Evolutionary conservation across 1,140 invertebrate species (phyloP).

Genomic region (Psilanteris sp.): DNA sequence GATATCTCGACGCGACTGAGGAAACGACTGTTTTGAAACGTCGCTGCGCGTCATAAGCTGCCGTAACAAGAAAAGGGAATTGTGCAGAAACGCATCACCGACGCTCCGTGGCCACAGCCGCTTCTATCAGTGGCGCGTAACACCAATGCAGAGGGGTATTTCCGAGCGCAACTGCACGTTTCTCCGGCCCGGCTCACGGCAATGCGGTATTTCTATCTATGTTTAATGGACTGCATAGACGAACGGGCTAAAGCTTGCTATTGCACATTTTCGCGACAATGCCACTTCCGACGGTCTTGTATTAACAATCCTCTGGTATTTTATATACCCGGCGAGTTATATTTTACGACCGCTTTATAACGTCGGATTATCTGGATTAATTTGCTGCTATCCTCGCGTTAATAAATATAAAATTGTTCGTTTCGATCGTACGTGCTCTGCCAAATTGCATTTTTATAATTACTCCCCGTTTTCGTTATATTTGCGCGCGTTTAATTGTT

Average conservation of each 20-base stretch:
- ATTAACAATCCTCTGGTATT: constrained; percentile 4
- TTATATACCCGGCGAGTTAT: constrained; percentile 16
- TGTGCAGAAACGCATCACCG: constrained; percentile 35
- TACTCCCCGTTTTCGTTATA: no score
- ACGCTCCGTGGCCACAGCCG: constrained; percentile 26
- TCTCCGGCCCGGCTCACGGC: constrained; percentile 70
- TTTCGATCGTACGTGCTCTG: no score
- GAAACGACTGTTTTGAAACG: constrained; percentile 23
- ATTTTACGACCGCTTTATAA: constrained; percentile 4
- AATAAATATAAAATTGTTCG: no score
- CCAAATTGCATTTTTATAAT: no score
- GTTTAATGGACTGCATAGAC: constrained; percentile 76
- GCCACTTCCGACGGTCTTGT: constrained; percentile 24
- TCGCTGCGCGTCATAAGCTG: constrained; percentile 3
- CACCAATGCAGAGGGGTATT: constrained; percentile 17
- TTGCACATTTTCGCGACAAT: constrained; percentile 52
- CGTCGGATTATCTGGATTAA: not conserved
- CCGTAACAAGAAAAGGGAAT: constrained; percentile 31
- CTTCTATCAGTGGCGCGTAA: constrained; percentile 26
- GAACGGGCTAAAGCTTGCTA: constrained; percentile 58
- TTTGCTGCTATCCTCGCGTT: no score
- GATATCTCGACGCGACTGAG: not conserved
- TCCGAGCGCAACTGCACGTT: constrained; percentile 55
- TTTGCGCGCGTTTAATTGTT: no score
- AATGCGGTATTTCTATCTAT: constrained; percentile 77